phyloP scores from a whole-genome alignment of 2,113 vertebrate species.

The Protomyctophum bolini region DNA sequence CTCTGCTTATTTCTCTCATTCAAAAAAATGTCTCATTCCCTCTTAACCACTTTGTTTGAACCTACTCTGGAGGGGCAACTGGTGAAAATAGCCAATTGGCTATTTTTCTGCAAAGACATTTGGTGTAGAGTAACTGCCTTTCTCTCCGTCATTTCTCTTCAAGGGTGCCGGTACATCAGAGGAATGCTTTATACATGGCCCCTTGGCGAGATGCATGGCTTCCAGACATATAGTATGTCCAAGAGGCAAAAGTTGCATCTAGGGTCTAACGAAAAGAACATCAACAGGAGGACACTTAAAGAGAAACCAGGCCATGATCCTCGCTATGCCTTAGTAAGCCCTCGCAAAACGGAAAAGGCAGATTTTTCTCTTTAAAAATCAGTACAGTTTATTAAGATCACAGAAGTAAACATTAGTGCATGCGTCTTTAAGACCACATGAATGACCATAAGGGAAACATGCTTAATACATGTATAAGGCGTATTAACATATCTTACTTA shows the following conservation, averaged over 20 bases:
- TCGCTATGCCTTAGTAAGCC: background rate
- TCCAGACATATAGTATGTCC: background rate
- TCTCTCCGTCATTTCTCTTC: slow-evolving; percentile 16
- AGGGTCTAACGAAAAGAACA: slow-evolving; percentile 11
- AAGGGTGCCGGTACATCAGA: slow-evolving; percentile 12
- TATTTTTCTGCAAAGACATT: no score
- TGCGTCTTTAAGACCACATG: no score
- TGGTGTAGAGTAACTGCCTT: background rate
- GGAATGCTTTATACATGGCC: slow-evolving; percentile 16
- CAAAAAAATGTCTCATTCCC: no score
- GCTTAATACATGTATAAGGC: no score
- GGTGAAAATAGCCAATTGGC: no score
- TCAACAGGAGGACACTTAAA: background rate
- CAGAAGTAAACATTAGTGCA: no score
- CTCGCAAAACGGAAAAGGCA: background rate
- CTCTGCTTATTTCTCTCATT: background rate
- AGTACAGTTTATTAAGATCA: background rate
- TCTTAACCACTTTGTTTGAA: no score
- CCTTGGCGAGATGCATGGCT: slow-evolving; percentile 10
- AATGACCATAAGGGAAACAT: no score
- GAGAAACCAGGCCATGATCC: background rate
- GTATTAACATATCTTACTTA: no score
- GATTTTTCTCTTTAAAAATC: background rate
- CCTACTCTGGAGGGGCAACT: no score
- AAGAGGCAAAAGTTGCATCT: background rate